Evolutionary conservation across 1,140 invertebrate species (phyloP).

Genomic region (Carposina sasakii): DNA sequence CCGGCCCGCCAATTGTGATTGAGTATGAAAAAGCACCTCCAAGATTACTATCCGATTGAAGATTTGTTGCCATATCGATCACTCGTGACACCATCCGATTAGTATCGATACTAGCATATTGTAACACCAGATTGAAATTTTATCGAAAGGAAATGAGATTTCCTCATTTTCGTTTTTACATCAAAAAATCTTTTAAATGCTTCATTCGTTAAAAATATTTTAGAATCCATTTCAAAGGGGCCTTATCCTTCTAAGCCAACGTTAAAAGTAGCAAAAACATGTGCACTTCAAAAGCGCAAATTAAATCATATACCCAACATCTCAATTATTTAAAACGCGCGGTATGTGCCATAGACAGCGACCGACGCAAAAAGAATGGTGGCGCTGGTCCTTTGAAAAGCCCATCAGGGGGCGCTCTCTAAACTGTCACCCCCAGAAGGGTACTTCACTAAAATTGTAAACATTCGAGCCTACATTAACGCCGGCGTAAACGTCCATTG

Average conservation of each 20-base stretch:
- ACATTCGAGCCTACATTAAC: slow-evolving; percentile 32
- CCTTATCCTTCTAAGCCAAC: slow-evolving; percentile 38
- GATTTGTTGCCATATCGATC: too few species aligned
- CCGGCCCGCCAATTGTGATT: slow-evolving; percentile 41
- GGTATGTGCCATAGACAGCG: slow-evolving; percentile 45
- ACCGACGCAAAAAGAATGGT: slow-evolving; percentile 65
- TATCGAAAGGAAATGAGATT: too few species aligned
- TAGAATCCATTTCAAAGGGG: slow-evolving; percentile 17
- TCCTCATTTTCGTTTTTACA: too few species aligned
- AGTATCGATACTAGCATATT: slow-evolving; percentile 18
- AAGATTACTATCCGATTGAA: slow-evolving; percentile 44
- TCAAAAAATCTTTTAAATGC: too few species aligned
- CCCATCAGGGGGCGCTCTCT: slow-evolving; percentile 56
- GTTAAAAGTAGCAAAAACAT: slow-evolving; percentile 40
- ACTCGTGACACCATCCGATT: slow-evolving; percentile 32
- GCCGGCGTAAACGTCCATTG: slow-evolving; percentile 25
- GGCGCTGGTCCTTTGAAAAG: slow-evolving; percentile 62
- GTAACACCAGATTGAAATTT: too few species aligned
- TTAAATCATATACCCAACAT: slow-evolving; percentile 61
- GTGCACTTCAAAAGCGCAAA: slow-evolving; percentile 51
- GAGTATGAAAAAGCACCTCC: slow-evolving; percentile 60
- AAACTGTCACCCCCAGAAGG: slow-evolving; percentile 64
- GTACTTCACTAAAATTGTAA: slow-evolving; percentile 46
- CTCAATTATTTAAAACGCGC: slow-evolving; percentile 64
- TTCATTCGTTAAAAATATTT: too few species aligned